A percentile compares a stretch with the other conserved stretches of the same genome.
Conservation (phyloP, 1,140 invertebrate species). For the Drosophila cardini region DNA sequence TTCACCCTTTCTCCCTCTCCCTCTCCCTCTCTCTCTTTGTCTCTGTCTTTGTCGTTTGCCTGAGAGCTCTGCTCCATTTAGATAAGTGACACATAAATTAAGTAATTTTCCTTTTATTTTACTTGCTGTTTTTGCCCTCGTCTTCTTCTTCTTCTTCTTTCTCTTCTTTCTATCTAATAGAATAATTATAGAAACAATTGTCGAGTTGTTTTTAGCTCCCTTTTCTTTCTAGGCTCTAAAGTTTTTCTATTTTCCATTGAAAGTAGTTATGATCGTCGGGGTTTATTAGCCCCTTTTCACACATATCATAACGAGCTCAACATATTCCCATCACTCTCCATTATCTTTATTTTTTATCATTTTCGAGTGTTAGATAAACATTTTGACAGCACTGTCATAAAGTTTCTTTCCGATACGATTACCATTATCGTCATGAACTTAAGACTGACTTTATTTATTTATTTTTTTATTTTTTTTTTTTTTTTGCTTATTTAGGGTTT, state of each 20-base stretch:
- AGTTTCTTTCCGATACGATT: constrained; percentile 46
- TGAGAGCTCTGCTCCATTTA: constrained; percentile 70
- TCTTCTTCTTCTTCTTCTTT: background rate
- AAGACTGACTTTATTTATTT: background rate
- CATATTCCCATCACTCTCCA: constrained; percentile 28
- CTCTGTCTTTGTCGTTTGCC: constrained; percentile 28
- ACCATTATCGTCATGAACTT: background rate
- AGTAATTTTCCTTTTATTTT: constrained; percentile 79
- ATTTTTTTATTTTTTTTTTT: too few relatives aligned
- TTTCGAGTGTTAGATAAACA: constrained; percentile 77
- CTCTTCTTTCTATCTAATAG: constrained; percentile 29
- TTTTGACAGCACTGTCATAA: constrained; percentile 74
- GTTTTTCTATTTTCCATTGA: constrained; percentile 11
- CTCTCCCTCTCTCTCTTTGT: background rate
- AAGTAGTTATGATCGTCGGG: constrained; percentile 22
- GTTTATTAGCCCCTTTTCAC: constrained; percentile 41
- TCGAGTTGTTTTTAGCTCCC: constrained; percentile 36
- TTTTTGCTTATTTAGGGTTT: background rate
- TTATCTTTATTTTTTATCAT: constrained; percentile 75
- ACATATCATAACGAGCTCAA: constrained; percentile 52
- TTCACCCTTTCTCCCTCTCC: background rate
- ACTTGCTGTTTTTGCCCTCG: constrained; percentile 34
- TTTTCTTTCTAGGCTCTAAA: constrained; percentile 6
- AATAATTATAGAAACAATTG: constrained; percentile 81
- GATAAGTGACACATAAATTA: constrained; percentile 82